Percentiles rank a stretch among this genome's conserved stretches.
Conservation (phyloP, 2,113 vertebrate genomes). For the Tretioscincus oriximinensis region DNA sequence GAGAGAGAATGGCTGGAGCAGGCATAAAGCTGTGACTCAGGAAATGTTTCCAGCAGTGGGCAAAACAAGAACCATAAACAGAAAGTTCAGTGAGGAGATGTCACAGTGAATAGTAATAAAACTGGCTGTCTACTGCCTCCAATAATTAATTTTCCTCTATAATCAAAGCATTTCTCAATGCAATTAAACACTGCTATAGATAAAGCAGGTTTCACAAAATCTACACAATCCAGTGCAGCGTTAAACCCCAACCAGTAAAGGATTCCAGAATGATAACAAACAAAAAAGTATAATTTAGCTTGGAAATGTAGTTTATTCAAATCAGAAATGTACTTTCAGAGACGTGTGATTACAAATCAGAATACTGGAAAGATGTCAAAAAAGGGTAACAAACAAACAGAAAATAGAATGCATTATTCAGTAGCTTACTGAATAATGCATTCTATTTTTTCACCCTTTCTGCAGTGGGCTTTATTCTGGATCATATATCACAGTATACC, state of each 20-base stretch:
- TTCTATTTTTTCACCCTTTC: neutral
- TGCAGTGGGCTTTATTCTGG: no score
- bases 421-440: neutral
- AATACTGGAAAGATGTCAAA: neutral
- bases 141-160: neutral
- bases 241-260: neutral
- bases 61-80: conserved; percentile 30
- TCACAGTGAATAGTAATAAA: conserved; percentile 8
- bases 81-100: neutral
- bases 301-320: neutral
- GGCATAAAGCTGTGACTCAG: conserved; percentile 53
- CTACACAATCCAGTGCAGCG: neutral
- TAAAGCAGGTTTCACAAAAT: neutral
- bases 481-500: no score
- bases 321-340: neutral
- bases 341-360: neutral
- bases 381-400: no score
- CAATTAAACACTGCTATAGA: neutral
- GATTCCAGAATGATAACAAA: neutral
- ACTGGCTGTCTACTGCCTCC: neutral
- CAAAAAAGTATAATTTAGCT: neutral
- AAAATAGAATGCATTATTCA: no score
- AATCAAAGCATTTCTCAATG: neutral
- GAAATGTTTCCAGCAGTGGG: conserved; percentile 38
- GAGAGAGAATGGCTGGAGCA: conserved; percentile 44